Evolutionary conservation across 1,140 invertebrate species (phyloP).

Genomic region (Bombyx mandarina): DNA sequence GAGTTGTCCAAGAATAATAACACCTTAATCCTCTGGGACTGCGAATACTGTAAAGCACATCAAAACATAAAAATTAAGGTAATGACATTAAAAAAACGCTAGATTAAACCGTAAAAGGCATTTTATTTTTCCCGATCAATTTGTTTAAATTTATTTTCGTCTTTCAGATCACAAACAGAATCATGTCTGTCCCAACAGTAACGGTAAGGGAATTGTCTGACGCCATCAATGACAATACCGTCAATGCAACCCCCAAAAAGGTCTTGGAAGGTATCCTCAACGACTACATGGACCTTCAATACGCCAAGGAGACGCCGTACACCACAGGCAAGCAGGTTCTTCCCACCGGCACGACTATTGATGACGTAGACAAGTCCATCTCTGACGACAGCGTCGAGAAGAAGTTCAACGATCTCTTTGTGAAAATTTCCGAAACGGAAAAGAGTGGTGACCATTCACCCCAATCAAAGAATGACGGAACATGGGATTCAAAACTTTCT

Average conservation of each 20-base stretch:
- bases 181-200: slow-evolving; percentile 44
- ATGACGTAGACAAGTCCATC: slow-evolving; percentile 38
- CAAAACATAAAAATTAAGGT: too few species aligned
- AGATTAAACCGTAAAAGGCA: too few species aligned
- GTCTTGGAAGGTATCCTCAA: slow-evolving; percentile 54
- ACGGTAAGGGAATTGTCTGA: slow-evolving; percentile 41
- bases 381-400: slow-evolving; percentile 26
- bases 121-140: too few species aligned
- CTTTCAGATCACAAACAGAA: too few species aligned
- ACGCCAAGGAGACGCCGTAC: slow-evolving; percentile 47
- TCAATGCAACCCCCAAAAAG: slow-evolving; percentile 32
- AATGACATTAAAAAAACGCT: too few species aligned
- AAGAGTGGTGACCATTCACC: slow-evolving; percentile 48
- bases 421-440: slow-evolving; percentile 36
- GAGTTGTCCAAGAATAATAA: too few species aligned
- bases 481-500: slow-evolving; percentile 45
- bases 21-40: too few species aligned
- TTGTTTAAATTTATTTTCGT: too few species aligned
- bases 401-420: slow-evolving; percentile 42
- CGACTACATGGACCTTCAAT: slow-evolving; percentile 57
- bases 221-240: slow-evolving; percentile 33
- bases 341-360: slow-evolving; percentile 32
- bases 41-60: too few species aligned
- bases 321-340: slow-evolving; percentile 52
- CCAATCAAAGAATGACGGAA: slow-evolving; percentile 32